A percentile compares a stretch with the other conserved stretches of the same genome.
phyloP scores from a whole-genome alignment of 2,113 vertebrate genomes.

The human region GRCh38 chr21:35977001-35977500 shows the following conservation, averaged over 20 bases:
- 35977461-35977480: neutral
- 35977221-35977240: accelerated
- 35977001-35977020: neutral
- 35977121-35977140: neutral
- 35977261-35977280: neutral
- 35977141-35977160: neutral
- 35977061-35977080: accelerated
- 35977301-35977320: accelerated
- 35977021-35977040: accelerated
- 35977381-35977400: neutral
- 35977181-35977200: neutral
- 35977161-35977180: neutral
- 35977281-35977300: neutral
- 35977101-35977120: neutral
- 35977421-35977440: neutral
- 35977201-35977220: too few relatives aligned
- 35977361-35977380: neutral
- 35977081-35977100: neutral
- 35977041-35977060: accelerated
- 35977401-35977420: neutral
- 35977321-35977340: neutral
- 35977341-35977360: too few relatives aligned
- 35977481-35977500: neutral
- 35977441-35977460: neutral
- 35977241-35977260: too few relatives aligned